Evolutionary conservation across 2,888 invertebrate species (phyloP), one percentile per base, ranked within the genome.

Genomic region (Dryobotodes eremita): DNA sequence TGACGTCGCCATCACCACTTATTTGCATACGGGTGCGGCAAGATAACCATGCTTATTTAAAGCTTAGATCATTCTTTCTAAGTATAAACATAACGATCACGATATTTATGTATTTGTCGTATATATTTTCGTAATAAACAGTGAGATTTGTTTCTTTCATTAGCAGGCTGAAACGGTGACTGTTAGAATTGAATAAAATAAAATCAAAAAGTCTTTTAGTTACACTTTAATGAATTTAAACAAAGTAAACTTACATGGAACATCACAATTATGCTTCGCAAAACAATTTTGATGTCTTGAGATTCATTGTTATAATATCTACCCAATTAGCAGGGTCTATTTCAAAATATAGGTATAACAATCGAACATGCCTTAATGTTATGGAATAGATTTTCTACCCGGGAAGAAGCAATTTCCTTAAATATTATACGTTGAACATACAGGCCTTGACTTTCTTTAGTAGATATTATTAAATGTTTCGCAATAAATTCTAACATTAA

Each of bases 201-300:
- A 91, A 93, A 90, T 75, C 50, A 87, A 75, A 77, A 79, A 72
- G 79, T 84, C 85, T 92, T 94, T 92, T 89, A 93, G 92, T 94
- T 96, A 96, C 94, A 94, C 92, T 97, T 97, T 97, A 96, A 94
- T 97, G 94, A 94, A 92, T 95, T 94, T 92, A 96, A 97, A 96
- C 95, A 95, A 96, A 95, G 90, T 93, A 94, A 95, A 95, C 96
- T 95, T 96, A 97, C 95, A 96, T 94, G 93, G 95, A 96, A 96
- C 97, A 97, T 97, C 97, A 97, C 97, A 97, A 96, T 96, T 96
- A 97, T 97, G 97, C 97, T 97, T 97, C 94, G 96, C 96, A 95
- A 97, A 95, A 95, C 92, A 95, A 95, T 94, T 90, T 94, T 92
- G 94, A 94, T 94, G 94, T 94, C 90, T 91, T 90, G 93, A 94